A percentile compares a stretch with the other conserved stretches of the same genome.
Evolutionary conservation across 2,888 invertebrate genomes (phyloP).

Genomic region (Tridacna crocea): DNA sequence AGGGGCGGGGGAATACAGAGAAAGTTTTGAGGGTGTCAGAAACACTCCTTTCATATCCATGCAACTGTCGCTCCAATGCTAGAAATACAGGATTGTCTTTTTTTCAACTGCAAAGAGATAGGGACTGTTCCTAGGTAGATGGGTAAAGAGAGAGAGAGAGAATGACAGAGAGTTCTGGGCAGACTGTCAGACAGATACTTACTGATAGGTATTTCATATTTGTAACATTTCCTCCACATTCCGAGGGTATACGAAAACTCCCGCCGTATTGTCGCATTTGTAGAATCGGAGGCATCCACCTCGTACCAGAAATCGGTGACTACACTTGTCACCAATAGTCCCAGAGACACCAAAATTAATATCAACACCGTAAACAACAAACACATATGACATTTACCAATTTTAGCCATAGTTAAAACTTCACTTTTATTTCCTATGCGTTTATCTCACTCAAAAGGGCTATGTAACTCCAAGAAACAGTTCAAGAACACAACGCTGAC

Average conservation of each 20-base stretch:
- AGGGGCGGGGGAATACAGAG: no score
- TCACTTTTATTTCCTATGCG: not conserved
- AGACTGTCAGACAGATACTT: slow-evolving; percentile 31
- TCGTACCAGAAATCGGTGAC: slow-evolving; percentile 70
- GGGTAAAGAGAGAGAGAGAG: not conserved
- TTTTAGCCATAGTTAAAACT: slow-evolving; percentile 49
- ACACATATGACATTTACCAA: slow-evolving; percentile 60
- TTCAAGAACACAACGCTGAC: not conserved
- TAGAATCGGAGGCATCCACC: slow-evolving; percentile 43
- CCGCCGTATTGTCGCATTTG: slow-evolving; percentile 51
- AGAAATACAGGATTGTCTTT: no score
- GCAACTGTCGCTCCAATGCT: no score
- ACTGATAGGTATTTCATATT: slow-evolving; percentile 61
- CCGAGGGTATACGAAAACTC: slow-evolving; percentile 62
- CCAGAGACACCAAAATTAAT: slow-evolving; percentile 63
- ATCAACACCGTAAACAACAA: slow-evolving; percentile 63
- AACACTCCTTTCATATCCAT: no score
- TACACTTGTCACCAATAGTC: slow-evolving; percentile 61
- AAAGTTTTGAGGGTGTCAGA: no score
- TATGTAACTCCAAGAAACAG: not conserved
- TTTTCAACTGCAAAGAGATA: not conserved
- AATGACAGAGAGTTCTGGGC: not conserved
- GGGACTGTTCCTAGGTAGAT: not conserved
- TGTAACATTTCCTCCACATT: slow-evolving; percentile 72
- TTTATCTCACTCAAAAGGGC: not conserved